Conservation (phyloP, 2,113 vertebrate species). For the Datnioides undecimradiatus region DNA sequence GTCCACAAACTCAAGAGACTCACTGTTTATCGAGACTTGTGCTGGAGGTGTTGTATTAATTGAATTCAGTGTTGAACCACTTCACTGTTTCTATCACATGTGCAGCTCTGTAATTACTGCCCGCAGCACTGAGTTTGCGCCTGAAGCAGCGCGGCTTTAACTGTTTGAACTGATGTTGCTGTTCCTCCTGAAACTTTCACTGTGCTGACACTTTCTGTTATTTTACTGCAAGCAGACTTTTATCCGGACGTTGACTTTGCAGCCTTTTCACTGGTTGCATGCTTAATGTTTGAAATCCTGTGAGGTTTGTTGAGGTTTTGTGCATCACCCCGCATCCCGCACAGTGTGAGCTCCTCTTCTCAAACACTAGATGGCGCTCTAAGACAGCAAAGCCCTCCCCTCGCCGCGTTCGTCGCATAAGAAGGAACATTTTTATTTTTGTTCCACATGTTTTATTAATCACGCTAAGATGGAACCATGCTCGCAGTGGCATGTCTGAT, state of each 20-base stretch:
- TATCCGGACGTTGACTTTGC: too few species aligned
- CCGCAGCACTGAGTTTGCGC: not conserved
- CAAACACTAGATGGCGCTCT: slow-evolving; percentile 49
- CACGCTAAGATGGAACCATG: not conserved
- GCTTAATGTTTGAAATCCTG: too few species aligned
- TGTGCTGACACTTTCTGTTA: not conserved
- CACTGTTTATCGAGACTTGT: not conserved
- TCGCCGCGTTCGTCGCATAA: not conserved
- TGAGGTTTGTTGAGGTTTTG: not conserved
- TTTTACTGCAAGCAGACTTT: not conserved
- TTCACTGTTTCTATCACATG: too few species aligned
- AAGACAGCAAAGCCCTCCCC: not conserved
- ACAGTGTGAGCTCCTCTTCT: not conserved
- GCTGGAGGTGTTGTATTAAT: not conserved
- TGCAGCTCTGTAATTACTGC: not conserved
- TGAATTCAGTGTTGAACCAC: not conserved
- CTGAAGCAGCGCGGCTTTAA: not conserved
- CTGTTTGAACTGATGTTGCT: not conserved
- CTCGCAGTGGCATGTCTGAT: slow-evolving; percentile 18
- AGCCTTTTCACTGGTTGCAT: too few species aligned
- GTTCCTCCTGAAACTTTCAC: not conserved
- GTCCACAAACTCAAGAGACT: not conserved
- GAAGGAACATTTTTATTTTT: slow-evolving; percentile 9
- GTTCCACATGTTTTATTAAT: slow-evolving; percentile 42
- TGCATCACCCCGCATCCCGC: not conserved